Base-by-base conservation (phyloP, 2,113 vertebrate genomes). In the Albula goreensis region DNA sequence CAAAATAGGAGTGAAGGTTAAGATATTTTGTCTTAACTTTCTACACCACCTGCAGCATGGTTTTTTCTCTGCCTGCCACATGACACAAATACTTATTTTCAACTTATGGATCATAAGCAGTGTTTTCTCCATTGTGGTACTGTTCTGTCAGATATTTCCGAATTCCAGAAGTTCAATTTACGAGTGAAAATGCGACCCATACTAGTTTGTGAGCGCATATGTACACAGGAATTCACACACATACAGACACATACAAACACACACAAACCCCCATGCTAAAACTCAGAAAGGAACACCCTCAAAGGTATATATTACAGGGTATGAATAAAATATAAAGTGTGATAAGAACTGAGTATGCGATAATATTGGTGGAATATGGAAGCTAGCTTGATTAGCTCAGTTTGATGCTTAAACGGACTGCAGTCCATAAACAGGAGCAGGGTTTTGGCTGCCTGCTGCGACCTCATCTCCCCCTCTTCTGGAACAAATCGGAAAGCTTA, bases 401-500 rank as follows among this genome's bases (percentile, higher is more conserved):
- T 84, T 51, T 52, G 25, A 17, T 78, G 41, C 25, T 78, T 31
- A 31, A 52, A 60, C 82, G 51, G 52, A 15, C 60, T 80, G 85
- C 87, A 82, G 81, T n/a, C 25, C 85, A 88, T 66, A 80, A 80
- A 50, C 19, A 80, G 31, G 49, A 80, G 48, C 48, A 51, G 79
- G 79, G 84, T 49, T 74, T 89, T 86, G 78, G 19, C 78, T 0
- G 77, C 57, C 15, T 50, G 50, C 88, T 91, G 60, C 90, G 92
- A 92, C 91, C 89, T 85, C 90, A 85, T 91, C 94, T 89, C 83
- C 89, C 81, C 81, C 85, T 70, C 91, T 92, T 93, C 91, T 93
- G 95, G 95, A 91, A 93, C 90, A 91, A 92, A 95, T 92, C 92
- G 92, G 94, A 95, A 86, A 92, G 90, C 92, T 89, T 91, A 95